Conservation (phyloP, 2,113 vertebrate genomes). For the Hiodon alosoides region DNA sequence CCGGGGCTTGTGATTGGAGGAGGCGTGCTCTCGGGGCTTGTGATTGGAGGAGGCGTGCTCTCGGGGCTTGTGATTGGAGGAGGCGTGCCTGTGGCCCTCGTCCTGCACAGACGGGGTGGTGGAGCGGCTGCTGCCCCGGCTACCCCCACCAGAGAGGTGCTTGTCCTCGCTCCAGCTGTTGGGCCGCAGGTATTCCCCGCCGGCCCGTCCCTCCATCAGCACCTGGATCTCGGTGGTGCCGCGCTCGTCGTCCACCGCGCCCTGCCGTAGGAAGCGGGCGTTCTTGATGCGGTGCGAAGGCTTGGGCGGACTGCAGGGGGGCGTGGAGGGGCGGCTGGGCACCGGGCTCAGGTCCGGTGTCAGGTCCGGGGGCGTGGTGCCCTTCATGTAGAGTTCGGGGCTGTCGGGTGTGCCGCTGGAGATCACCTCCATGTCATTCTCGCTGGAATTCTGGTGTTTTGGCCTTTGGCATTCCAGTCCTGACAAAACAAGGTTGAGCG, state of each 20-base stretch:
- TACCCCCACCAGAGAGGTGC: conserved; percentile 43
- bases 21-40: conserved; percentile 68
- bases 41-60: conserved; percentile 91
- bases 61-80: conserved; percentile 81
- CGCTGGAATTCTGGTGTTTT: conserved; percentile 82
- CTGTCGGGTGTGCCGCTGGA: conserved; percentile 85
- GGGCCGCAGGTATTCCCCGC: conserved; percentile 49
- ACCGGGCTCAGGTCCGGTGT: conserved; percentile 78
- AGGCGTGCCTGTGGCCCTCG: conserved; percentile 64
- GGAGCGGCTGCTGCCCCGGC: conserved; percentile 55
- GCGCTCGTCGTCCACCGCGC: conserved; percentile 77
- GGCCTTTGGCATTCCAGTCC: conserved; percentile 91
- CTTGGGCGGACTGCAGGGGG: conserved; percentile 64
- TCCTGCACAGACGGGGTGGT: conserved; percentile 47
- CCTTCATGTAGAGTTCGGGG: conserved; percentile 88
- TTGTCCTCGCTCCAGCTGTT: conserved; percentile 84
- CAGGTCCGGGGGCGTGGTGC: conserved; percentile 80
- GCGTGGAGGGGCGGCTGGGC: conserved; percentile 81
- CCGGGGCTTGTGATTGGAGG: conserved; percentile 80
- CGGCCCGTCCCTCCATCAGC: conserved; percentile 58
- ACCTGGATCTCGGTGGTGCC: conserved; percentile 63
- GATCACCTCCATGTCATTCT: conserved; percentile 78
- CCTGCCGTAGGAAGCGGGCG: conserved; percentile 83
- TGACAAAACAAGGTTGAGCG: conserved; percentile 36
- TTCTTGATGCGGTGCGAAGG: conserved; percentile 74